A percentile compares a stretch with the other conserved stretches of the same genome.
These are phyloP conservation scores for Pseudobourletiella spinata DNA, from an alignment of 1,140 invertebrate genomes.

Conservation along the genomic window DNA sequence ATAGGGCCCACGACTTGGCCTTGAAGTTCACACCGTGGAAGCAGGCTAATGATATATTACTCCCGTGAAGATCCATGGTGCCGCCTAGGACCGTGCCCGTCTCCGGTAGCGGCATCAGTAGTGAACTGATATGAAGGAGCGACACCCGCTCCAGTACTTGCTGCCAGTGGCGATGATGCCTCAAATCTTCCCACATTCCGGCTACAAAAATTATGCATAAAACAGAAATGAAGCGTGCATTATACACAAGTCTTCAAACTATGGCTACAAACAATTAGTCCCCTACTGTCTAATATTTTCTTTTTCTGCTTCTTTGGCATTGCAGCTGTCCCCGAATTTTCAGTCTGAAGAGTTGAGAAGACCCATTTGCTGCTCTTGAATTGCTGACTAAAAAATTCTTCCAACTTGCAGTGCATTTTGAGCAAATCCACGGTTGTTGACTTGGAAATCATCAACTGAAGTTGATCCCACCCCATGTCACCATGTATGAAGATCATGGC, in stretches of 20 bases:
- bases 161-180: slow-evolving; percentile 53
- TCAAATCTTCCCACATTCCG: slow-evolving; percentile 30
- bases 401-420: slow-evolving; percentile 92
- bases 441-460: slow-evolving; percentile 91
- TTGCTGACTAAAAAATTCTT: slow-evolving; percentile 94
- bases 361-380: slow-evolving; percentile 87
- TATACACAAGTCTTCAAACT: too few species aligned
- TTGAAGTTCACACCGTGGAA: slow-evolving; percentile 97
- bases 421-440: slow-evolving; percentile 91
- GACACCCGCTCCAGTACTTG: slow-evolving; percentile 45
- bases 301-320: slow-evolving; percentile 12
- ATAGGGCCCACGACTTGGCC: slow-evolving; percentile 91
- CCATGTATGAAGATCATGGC: slow-evolving; percentile 89
- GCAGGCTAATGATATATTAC: slow-evolving; percentile 88
- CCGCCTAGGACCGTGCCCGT: slow-evolving; percentile 81
- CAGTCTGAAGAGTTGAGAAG: slow-evolving; percentile 58
- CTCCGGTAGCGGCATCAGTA: slow-evolving; percentile 52
- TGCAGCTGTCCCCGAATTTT: slow-evolving; percentile 30
- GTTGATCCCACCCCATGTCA: slow-evolving; percentile 85
- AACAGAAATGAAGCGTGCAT: too few species aligned
- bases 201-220: slow-evolving; percentile 20
- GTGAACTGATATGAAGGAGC: slow-evolving; percentile 44
- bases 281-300: slow-evolving; percentile 12
- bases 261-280: too few species aligned
- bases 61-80: slow-evolving; percentile 77